Conservation (phyloP, 2,113 vertebrate genomes). For the Hipposideros armiger region DNA sequence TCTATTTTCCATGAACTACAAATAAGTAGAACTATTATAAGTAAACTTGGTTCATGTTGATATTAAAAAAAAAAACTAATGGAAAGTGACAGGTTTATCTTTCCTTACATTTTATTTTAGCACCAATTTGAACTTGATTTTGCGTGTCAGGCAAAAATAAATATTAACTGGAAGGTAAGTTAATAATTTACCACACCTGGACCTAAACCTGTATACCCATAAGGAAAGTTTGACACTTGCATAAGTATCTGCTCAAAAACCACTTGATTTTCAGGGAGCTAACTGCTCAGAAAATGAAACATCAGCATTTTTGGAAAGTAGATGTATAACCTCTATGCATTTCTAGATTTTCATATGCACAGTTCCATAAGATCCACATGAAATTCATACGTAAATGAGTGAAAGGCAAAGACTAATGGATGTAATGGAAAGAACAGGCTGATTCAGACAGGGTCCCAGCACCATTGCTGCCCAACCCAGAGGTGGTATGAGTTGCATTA, state of each 20-base stretch:
- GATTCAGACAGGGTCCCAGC: neutral
- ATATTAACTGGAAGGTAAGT: neutral
- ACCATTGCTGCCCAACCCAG: neutral
- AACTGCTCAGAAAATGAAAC: neutral
- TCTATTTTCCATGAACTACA: neutral
- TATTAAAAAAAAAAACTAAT: neutral
- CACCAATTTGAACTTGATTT: neutral
- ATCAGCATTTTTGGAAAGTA: neutral
- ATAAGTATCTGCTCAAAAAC: neutral
- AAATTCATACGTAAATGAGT: neutral
- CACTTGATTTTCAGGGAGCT: neutral
- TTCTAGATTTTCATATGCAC: neutral
- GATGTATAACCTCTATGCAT: neutral
- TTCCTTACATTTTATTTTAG: neutral
- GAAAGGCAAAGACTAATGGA: neutral
- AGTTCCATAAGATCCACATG: neutral
- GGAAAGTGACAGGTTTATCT: neutral
- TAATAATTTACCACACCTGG: neutral
- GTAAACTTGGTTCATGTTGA: neutral
- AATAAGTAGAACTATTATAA: neutral
- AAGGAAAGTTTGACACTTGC: neutral
- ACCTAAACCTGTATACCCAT: neutral
- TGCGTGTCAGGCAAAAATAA: neutral
- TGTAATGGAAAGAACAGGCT: neutral
- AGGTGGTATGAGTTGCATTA: rapidly evolving